Evolutionary conservation across 2,113 vertebrate genomes (phyloP).

Genomic region (Lucifuga dentata): DNA sequence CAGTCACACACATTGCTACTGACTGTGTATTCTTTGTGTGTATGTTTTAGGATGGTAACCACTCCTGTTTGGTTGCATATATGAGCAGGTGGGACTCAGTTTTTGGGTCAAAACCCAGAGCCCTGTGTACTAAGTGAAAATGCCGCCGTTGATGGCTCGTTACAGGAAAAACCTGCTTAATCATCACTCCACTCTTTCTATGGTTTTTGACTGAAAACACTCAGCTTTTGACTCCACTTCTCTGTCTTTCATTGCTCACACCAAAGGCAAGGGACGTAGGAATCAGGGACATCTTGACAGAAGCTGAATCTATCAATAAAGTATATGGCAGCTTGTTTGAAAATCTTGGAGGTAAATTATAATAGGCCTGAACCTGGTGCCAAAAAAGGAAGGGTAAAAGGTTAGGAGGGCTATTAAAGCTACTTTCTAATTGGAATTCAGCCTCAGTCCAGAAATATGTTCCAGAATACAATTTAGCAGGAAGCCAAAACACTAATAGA

Average conservation of each 20-base stretch:
- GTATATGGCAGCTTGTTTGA: slow-evolving; percentile 5
- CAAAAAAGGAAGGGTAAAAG: slow-evolving; percentile 45
- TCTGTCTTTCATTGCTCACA: slow-evolving; percentile 1
- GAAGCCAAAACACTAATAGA: slow-evolving; percentile 34
- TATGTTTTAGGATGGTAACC: no score
- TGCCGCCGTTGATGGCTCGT: no score
- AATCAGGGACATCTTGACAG: neutral
- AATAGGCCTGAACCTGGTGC: slow-evolving; percentile 15
- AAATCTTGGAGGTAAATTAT: slow-evolving; percentile 24
- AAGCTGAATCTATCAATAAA: neutral
- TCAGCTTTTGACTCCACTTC: slow-evolving; percentile 4
- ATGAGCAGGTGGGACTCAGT: no score
- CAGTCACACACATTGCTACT: neutral
- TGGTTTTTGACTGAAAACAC: no score
- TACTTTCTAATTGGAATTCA: slow-evolving; percentile 52
- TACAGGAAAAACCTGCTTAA: no score
- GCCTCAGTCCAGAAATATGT: slow-evolving; percentile 4
- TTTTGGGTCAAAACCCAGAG: no score
- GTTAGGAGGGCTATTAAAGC: slow-evolving; percentile 27
- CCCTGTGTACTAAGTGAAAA: no score
- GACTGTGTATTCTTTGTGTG: neutral
- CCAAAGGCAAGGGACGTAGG: neutral
- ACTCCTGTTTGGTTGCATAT: no score
- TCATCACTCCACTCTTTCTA: no score
- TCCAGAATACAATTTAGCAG: slow-evolving; percentile 30